A percentile compares a stretch with the other conserved stretches of the same genome.
Evolutionary conservation across 2,888 invertebrate species (phyloP).

Genomic region (Drosophila subsilvestris): DNA sequence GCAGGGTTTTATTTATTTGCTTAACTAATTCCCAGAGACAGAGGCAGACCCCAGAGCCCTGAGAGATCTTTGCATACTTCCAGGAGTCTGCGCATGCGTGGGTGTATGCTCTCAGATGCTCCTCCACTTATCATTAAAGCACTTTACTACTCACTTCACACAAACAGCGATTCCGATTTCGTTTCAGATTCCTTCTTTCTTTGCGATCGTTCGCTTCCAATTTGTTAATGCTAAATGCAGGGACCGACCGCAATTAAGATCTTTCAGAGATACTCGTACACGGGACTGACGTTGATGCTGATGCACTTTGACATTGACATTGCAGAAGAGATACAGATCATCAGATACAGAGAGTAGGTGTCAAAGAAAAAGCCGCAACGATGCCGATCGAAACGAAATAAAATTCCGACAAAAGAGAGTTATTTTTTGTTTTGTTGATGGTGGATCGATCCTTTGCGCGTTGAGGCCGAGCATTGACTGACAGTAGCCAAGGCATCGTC

Average conservation of each 20-base stretch:
- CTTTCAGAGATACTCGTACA: slow-evolving; percentile 60
- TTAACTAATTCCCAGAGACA: slow-evolving; percentile 69
- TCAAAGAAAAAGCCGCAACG: slow-evolving; percentile 35
- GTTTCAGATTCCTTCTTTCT: slow-evolving; percentile 30
- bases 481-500: slow-evolving; percentile 37
- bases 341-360: slow-evolving; percentile 33
- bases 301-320: slow-evolving; percentile 74
- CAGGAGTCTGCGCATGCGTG: slow-evolving; percentile 49
- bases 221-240: slow-evolving; percentile 63
- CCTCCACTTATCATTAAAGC: slow-evolving; percentile 6
- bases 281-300: slow-evolving; percentile 46
- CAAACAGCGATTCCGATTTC: slow-evolving; percentile 9
- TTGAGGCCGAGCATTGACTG: slow-evolving; percentile 67
- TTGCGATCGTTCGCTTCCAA: slow-evolving; percentile 29
- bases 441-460: slow-evolving; percentile 61
- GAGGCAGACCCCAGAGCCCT: background rate
- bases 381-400: slow-evolving; percentile 18
- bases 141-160: slow-evolving; percentile 5
- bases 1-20: slow-evolving; percentile 69
- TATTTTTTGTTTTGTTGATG: slow-evolving; percentile 18
- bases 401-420: slow-evolving; percentile 30
- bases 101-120: slow-evolving; percentile 21
- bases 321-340: slow-evolving; percentile 67
- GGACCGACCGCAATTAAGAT: slow-evolving; percentile 63
- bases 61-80: slow-evolving; percentile 37